phyloP scores from a whole-genome alignment of 2,797 vertebrate genomes.

The Sebastes hopkinsi region DNA sequence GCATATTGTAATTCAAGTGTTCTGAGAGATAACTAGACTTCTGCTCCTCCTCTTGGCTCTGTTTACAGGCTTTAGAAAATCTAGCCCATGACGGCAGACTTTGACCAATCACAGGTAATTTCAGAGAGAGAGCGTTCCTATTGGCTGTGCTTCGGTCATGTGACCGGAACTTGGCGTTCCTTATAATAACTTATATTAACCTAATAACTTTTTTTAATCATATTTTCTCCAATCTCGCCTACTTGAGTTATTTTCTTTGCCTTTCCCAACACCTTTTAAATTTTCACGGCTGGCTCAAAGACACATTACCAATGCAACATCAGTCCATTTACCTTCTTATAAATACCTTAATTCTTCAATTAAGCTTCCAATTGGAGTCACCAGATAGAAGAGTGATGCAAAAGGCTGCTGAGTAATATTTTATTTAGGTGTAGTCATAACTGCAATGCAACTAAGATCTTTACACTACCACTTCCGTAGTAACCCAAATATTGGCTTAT shows the following conservation, averaged over 20 bases:
- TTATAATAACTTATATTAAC: too few species aligned
- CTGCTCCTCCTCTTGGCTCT: too few species aligned
- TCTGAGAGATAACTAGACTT: too few species aligned
- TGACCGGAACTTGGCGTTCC: too few species aligned
- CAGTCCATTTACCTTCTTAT: neutral
- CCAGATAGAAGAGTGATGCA: neutral
- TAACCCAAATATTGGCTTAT: too few species aligned
- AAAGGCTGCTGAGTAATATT: neutral
- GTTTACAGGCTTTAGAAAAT: accelerated
- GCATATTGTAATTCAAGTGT: too few species aligned
- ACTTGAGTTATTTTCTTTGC: neutral
- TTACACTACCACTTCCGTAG: neutral
- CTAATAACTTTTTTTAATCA: too few species aligned
- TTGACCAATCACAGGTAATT: too few species aligned
- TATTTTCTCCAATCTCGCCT: too few species aligned
- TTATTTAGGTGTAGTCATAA: neutral
- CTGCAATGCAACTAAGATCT: neutral
- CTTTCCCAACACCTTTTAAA: neutral
- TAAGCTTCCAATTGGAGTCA: neutral
- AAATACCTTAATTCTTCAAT: neutral
- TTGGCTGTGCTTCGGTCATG: too few species aligned
- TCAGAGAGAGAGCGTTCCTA: too few species aligned
- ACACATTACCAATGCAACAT: neutral
- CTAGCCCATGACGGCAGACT: too few species aligned
- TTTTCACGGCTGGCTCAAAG: neutral